These are phyloP conservation scores for Zaprionus ornatus DNA, from an alignment of 1,140 invertebrate species.

Conservation along the genomic window DNA sequence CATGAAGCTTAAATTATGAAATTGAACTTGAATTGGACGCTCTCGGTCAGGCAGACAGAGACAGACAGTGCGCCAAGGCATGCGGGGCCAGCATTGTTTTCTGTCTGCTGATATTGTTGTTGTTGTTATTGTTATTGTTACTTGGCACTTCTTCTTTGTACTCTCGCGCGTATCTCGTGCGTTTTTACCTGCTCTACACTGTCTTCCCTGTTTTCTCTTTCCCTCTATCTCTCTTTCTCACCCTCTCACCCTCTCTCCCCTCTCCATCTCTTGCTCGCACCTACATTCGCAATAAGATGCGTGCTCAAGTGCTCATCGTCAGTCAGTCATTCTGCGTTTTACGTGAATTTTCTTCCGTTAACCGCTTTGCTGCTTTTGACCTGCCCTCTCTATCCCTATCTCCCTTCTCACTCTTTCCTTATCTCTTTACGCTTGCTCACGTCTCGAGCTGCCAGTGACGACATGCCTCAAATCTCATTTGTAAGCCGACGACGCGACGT, in stretches of 20 bases:
- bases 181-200: constrained; percentile 31
- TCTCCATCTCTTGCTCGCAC: constrained; percentile 2
- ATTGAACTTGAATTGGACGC: constrained; percentile 75
- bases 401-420: constrained; percentile 13
- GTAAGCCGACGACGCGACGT: constrained; percentile 24
- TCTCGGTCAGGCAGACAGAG: background rate
- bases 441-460: constrained; percentile 26
- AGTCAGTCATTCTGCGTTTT: constrained; percentile 50
- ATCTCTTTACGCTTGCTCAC: constrained; percentile 21
- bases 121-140: constrained; percentile 50
- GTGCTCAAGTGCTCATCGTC: constrained; percentile 56
- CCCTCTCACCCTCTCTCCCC: no score
- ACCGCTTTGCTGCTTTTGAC: constrained; percentile 56
- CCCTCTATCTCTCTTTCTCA: constrained; percentile 6
- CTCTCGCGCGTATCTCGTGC: constrained; percentile 32
- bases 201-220: background rate
- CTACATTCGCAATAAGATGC: constrained; percentile 46
- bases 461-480: constrained; percentile 29
- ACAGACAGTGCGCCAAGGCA: background rate
- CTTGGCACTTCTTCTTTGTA: constrained; percentile 50
- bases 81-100: constrained; percentile 25
- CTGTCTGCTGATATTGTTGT: background rate
- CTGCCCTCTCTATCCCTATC: constrained; percentile 35
- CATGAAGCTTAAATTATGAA: constrained; percentile 79
- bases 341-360: constrained; percentile 48